Conservation (phyloP, 2,888 invertebrate genomes). For the Campoplex capitator region DNA sequence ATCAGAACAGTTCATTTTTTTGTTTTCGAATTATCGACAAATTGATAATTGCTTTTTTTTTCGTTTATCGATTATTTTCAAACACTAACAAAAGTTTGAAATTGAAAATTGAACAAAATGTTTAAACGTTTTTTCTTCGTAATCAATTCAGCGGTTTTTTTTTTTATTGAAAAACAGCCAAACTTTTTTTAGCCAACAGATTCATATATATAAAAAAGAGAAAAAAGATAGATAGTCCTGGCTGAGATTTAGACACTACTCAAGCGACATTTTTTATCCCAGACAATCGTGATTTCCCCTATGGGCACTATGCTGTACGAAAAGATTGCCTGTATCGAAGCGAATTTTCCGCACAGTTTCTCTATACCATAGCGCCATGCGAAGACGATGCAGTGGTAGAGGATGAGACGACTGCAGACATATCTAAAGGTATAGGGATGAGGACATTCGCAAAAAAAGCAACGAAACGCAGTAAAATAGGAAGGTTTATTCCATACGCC, state of each 20-base stretch:
- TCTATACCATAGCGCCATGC: not conserved
- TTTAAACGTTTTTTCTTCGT: too few species aligned
- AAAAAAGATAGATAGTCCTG: not conserved
- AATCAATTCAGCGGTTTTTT: too few species aligned
- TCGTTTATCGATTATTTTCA: too few species aligned
- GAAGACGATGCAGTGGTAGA: not conserved
- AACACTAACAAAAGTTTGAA: too few species aligned
- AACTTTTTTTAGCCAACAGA: too few species aligned
- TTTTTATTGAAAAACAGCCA: too few species aligned
- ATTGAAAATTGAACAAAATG: too few species aligned
- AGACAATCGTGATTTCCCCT: slow-evolving; percentile 9
- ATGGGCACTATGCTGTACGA: not conserved
- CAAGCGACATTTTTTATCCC: not conserved
- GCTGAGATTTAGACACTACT: not conserved
- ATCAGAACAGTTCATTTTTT: too few species aligned
- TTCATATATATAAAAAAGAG: too few species aligned
- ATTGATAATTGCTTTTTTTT: too few species aligned
- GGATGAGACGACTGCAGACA: not conserved
- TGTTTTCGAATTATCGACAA: too few species aligned
- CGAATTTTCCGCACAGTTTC: not conserved
- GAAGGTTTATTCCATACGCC: too few species aligned
- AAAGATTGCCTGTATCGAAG: not conserved
- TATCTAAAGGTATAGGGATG: not conserved
- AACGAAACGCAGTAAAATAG: not conserved
- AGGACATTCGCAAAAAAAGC: not conserved